Base-by-base conservation (phyloP, 2,888 invertebrate species). In the Mesorhabditis sp. region DNA sequence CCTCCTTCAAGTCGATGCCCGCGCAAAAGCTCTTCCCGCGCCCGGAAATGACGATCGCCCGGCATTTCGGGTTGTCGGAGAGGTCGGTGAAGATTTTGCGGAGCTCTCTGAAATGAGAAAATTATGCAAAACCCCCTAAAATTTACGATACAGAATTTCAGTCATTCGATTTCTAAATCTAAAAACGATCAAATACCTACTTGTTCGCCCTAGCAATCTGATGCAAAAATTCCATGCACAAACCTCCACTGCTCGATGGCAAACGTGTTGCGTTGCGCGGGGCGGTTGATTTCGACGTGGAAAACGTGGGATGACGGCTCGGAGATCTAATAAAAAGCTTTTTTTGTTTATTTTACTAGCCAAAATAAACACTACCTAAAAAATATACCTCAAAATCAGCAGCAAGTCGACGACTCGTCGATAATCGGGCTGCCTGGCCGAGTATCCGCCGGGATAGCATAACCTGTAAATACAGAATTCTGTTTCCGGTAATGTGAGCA, bases 11-110 rank as follows among this genome's bases (percentile, higher is more conserved):
- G 86, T 93, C 93, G 75, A 93, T 89, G 61, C 94, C 96, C 77
- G 93, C 92, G 76, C 92, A 91, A 85, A 95, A 97, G 73, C 91
- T 87, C 87, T 92, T 93, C 45, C 96, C 97, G 77, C 91, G 89
- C 0, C 91, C 97, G 15, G 93, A 92, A 4, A 98, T 80, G 0
- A 98, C 90, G 67, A 97, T 90, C 0, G 91, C 92, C 80, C 96
- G 89, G 84, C 95, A 96, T 72, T 94, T 91, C 5, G 91, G 88
- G 86, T 94, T 91, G 0, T 89, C 87, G 72, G 90, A 90, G 42
- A 98, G 87, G 4, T 90, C 87, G 43, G 91, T 87, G 83, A 97
- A 95, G 85, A 94, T 94, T 72, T 90, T 88, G 66, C 90, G 90
- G 72, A 95, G 90, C 86, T 96, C 95, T 65, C 88, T 88, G 75